Base-by-base conservation (phyloP, 2,113 vertebrate species). In the Eonycteris spelaea region DNA sequence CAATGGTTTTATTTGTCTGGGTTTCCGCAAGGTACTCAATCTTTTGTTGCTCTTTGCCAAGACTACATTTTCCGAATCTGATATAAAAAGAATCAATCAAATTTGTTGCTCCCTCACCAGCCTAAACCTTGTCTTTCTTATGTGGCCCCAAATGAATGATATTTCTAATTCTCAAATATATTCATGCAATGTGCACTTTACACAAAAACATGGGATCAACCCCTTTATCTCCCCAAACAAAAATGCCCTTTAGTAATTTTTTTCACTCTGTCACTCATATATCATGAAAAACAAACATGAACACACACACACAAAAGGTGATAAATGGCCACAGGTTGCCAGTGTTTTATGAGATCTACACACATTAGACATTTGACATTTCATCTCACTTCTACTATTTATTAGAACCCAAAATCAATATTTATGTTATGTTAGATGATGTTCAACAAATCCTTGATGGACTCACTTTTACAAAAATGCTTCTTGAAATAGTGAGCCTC, bases 311-410 rank as follows among this genome's bases (percentile, higher is more conserved):
- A 79, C 33, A 90, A 85, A 85, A 68, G 10, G 48, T 97, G 68
- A 95, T 84, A 95, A 94, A 95, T 92, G 83, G 22, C 38, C 78
- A 86, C 84, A 83, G 57, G 35, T 70, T 90, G 35, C 16, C 75
- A 82, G 33, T 65, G 35, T 67, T 95, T 97, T 82, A 98, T 95
- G 89, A 95, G 45, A 86, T 83, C 59, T 92, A 26, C 6, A 61
- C 78, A 93, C 38, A 78, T 95, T 94, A 82, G 87, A 85, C 22
- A 68, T 97, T 63, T 96, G 90, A 95, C 84, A 97, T 97, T 95
- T 97, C 61, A 94, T 88, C 67, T 97, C 90, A 91, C 53, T 78
- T 91, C 61, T 90, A 90, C 51, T 95, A 93, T 93, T 96, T 96
- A 95, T 90, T 93, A 93, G 78, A 78, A 12, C 24, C 11, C 83